Base-by-base conservation (phyloP, 2,888 invertebrate species). In the Cheilosia soror region DNA sequence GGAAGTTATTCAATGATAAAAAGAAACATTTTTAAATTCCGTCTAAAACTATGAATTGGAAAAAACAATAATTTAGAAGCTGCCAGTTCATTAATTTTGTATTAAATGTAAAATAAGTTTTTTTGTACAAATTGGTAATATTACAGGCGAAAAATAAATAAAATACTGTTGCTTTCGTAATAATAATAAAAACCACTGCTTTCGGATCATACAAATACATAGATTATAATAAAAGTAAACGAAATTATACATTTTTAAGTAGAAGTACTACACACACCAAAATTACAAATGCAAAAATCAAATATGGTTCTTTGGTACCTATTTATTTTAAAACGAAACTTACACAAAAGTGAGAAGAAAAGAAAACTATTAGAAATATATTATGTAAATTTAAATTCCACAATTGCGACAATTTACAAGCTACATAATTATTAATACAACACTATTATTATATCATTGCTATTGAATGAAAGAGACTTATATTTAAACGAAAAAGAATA, bases 21-120 rank as follows among this genome's bases (percentile, higher is more conserved):
- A 0, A 25, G 63, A 29, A 63, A 44, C 0, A 44, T n/a, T 4
- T 60, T 40, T 13, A 9, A 69, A 65, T 37, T 81, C 85, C 81
- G 85, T 81, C 76, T 81, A 15, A 47, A 77, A 44, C n/a, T 76
- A 66, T 37, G 1, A 76, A 76, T 68, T 75, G 49, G 15, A 40
- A 65, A 25, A 58, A 42, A 79, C 79, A 84, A 80, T 84, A 84
- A 79, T 44, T 69, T 79, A 42, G 4, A 79, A 31, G 79, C 84
- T 84, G 84, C 79, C 84, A 84, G 65, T 68, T 40, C 2, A 20
- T 62, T 9, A 27, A 9, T 51, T 63, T 72, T 60, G 53, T 63
- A 40, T 72, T 63, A 20, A 27, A 29, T 55, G 57, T 42, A 29
- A 66, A 72, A 60, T 78, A 79, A 58, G 55, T 75, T 84, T 60